Evolutionary conservation across 2,797 vertebrate genomes (phyloP).

Genomic region (Menidia menidia): DNA sequence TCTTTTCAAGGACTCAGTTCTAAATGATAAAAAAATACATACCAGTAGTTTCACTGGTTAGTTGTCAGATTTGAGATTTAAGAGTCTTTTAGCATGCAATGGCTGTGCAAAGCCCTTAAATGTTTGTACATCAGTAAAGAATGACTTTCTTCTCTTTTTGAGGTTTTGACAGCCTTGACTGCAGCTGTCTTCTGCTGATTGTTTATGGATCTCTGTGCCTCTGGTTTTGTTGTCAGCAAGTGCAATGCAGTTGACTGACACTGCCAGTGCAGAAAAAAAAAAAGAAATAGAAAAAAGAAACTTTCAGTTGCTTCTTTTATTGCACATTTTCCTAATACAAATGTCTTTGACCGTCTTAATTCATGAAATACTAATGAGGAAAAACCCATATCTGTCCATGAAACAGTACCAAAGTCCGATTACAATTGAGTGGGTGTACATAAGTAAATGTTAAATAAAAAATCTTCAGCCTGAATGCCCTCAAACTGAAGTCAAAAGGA

Average conservation of each 20-base stretch:
- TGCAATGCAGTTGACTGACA: background rate
- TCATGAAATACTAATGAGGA: background rate
- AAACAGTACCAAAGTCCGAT: background rate
- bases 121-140: background rate
- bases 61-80: no score
- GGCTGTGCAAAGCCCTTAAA: background rate
- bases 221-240: background rate
- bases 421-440: background rate
- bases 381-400: background rate
- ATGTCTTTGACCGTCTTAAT: background rate
- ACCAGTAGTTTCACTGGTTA: no score
- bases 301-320: background rate
- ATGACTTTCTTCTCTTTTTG: background rate
- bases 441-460: no score
- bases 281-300: no score
- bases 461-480: no score
- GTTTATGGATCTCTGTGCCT: background rate
- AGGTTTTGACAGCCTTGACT: conserved; percentile 3
- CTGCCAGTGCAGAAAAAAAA: background rate
- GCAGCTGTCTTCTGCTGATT: background rate
- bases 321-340: background rate
- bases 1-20: background rate
- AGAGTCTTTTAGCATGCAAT: background rate
- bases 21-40: background rate
- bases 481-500: no score